Evolutionary conservation across 2,113 vertebrate genomes (phyloP), one percentile per base, ranked within the genome.

Genomic region (Chaetops frenatus): DNA sequence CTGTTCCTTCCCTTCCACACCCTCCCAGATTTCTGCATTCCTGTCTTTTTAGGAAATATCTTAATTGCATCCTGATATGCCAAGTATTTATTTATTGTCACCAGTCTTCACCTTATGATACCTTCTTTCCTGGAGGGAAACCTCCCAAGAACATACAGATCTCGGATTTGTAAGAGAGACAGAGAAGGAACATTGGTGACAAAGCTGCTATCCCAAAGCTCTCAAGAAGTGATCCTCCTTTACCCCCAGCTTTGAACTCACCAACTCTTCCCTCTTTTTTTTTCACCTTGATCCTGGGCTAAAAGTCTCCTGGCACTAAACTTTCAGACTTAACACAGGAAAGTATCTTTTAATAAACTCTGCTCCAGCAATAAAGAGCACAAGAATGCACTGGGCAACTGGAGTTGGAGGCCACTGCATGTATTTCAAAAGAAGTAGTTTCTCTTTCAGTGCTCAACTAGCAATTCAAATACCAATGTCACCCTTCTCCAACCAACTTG

Each of bases 381-480:
- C 25, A 71, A 44, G n/a, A 86, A 86, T 2, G 20, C 23, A 23
- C 7, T 24, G 24, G 27, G 35, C 40, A 86, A 57, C 40, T 69
- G n/a, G 20, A 94, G 44, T 0, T 48, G 18, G 45, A 87, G 74
- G 62, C 53, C 70, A 45, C 72, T 2, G 7, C 29, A 7, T 15
- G 4, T 60, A 64, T 67, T 87, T 48, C 38, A 81, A 71, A 74
- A 60, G 15, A 48, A 36, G 36, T 71, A 25, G 60, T 81, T 89
- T 74, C 81, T 81, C 65, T 90, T 81, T 74, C n/a, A 72, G 57
- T 38, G 29, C 21, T 61, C 70, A 91, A 48, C 73, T 61, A 94
- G 45, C 71, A 90, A 54, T n/a, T 90, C 45, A 91, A 95, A 69
- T 62, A 87, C 70, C 71, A 91, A 18, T 23, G 61, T 45, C 94